Evolutionary conservation across 2,113 vertebrate species (phyloP).

Genomic region (Camelus bactrianus): DNA sequence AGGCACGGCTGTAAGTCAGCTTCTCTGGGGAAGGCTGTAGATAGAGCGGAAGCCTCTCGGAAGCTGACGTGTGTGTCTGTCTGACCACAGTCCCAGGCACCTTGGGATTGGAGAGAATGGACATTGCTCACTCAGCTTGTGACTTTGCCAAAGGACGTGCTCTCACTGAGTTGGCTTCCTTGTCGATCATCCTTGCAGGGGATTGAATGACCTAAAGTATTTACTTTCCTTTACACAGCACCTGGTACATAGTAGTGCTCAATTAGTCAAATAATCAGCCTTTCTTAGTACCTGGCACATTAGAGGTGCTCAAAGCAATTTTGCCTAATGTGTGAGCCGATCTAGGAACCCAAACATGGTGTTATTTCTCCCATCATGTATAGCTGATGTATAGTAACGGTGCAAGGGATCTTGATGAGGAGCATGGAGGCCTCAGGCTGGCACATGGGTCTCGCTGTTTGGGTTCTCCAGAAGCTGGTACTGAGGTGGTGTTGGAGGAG

Average conservation of each 20-base stretch:
- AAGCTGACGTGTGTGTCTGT: background rate
- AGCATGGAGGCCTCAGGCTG: background rate
- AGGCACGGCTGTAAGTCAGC: constrained; percentile 30
- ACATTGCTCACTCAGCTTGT: background rate
- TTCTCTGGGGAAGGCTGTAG: background rate
- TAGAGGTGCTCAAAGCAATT: background rate
- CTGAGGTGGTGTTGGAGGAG: background rate
- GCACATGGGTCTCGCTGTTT: too few species aligned
- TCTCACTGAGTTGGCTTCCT: background rate
- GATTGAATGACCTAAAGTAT: background rate
- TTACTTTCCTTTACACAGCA: background rate
- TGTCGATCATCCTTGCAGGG: background rate
- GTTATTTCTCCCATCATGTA: background rate
- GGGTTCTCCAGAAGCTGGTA: background rate
- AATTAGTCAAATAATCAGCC: background rate
- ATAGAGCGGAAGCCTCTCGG: background rate
- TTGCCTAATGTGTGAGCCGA: background rate
- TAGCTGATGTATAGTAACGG: background rate
- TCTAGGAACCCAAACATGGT: background rate
- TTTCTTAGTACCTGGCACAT: background rate
- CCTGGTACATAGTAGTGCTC: background rate
- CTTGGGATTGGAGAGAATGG: background rate
- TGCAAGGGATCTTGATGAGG: background rate
- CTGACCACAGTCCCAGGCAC: background rate
- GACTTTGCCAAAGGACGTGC: background rate